Base-by-base conservation (phyloP, 2,888 invertebrate species). In the Linyphia triangularis region DNA sequence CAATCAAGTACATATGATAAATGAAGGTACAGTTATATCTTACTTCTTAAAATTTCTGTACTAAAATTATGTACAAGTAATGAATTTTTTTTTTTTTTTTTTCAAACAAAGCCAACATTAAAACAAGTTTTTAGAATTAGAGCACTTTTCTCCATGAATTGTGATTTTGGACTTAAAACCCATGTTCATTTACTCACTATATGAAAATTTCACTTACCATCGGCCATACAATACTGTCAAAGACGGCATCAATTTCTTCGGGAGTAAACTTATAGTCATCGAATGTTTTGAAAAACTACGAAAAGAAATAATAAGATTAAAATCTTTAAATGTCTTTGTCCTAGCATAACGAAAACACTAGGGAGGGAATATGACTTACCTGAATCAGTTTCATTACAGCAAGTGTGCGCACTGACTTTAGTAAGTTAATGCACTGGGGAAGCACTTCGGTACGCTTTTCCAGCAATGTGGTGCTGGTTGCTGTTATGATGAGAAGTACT, bases 141-240 rank as follows among this genome's bases (percentile, higher is more conserved):
- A n/a, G n/a, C n/a, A 16, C 13, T 43, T 43, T 43, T 7, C 13
- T n/a, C 51, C 0, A 16, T 51, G 9, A 40, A 1, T 40, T 40
- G 9, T 40, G n/a, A n/a, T n/a, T n/a, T n/a, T n/a, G n/a, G n/a
- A n/a, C 40, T 40, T 9, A 40, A 40, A 40, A 3, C 3, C 40
- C 3, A 10, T 3, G n/a, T 3, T 51, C 3, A 16, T 51, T 33
- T 51, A n/a, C n/a, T 2, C 51, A 51, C 0, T 16, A 51, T 13
- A 51, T 0, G n/a, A 51, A 51, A 51, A 51, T n/a, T 57, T 40
- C 13, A 94, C 94, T 88, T 84, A 97, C 93, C 91, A 95, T 94
- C 0, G 97, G 97, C 95, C 96, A 97, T 10, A 99, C 94, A 70
- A 96, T 95, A 0, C 96, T 95, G 72, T 95, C 94, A 92, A 96